Conservation (phyloP, 2,888 invertebrate species). For the Steinernema scapterisci region DNA sequence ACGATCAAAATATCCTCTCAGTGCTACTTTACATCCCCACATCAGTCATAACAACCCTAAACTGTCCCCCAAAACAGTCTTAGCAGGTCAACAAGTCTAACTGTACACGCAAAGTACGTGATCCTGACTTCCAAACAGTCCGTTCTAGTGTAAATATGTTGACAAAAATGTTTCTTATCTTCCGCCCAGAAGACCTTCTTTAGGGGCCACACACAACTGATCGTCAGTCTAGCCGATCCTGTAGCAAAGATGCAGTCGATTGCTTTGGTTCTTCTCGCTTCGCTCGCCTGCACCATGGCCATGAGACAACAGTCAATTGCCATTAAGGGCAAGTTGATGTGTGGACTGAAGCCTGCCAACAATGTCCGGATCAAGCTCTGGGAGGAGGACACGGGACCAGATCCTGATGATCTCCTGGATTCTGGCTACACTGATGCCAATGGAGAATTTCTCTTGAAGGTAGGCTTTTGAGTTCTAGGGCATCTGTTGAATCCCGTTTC, state of each 20-base stretch:
- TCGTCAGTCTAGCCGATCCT: background rate
- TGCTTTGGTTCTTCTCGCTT: constrained; percentile 36
- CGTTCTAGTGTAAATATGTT: constrained; percentile 13
- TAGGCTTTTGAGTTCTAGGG: too few species aligned
- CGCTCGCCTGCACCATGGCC: constrained; percentile 39
- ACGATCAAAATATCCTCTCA: too few species aligned
- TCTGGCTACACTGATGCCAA: constrained; percentile 51
- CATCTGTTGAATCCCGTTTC: too few species aligned
- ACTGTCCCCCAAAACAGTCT: background rate
- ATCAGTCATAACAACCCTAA: constrained; percentile 6
- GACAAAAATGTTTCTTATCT: constrained; percentile 30
- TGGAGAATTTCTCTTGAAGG: constrained; percentile 43
- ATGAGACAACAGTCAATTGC: constrained; percentile 56
- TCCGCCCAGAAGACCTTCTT: background rate
- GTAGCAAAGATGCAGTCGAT: constrained; percentile 9
- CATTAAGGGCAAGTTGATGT: constrained; percentile 49
- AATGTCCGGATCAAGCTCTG: constrained; percentile 55
- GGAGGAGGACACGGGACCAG: constrained; percentile 53
- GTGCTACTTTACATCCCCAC: background rate
- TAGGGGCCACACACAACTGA: background rate
- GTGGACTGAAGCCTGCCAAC: constrained; percentile 48
- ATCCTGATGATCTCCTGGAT: constrained; percentile 53
- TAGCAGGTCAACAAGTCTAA: background rate
- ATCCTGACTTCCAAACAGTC: background rate
- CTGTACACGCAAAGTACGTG: background rate